phyloP scores from a whole-genome alignment of 2,113 vertebrate species.

The Lagenorhynchus albirostris region DNA sequence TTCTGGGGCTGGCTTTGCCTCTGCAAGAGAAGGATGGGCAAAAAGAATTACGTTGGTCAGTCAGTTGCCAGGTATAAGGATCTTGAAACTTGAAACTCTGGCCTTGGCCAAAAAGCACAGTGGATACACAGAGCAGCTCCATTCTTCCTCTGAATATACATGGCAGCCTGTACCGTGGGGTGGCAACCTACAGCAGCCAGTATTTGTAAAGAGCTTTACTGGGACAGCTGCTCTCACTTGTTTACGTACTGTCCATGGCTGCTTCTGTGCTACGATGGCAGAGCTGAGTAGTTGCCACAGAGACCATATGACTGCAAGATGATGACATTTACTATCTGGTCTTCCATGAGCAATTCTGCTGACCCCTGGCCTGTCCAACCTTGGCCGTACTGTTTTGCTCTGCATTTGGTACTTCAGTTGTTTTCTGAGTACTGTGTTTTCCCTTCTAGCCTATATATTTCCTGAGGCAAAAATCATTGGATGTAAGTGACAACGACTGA shows the following conservation, averaged over 20 bases:
- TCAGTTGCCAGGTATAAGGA: not conserved
- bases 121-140: not conserved
- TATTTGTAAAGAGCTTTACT: accelerated
- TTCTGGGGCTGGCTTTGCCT: conserved; percentile 79
- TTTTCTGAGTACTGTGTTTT: not conserved
- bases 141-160: not conserved
- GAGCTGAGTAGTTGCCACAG: not conserved
- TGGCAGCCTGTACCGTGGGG: accelerated
- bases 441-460: not conserved
- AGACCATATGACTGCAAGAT: accelerated
- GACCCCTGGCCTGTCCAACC: not conserved
- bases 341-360: not conserved
- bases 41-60: not conserved
- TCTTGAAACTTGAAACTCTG: not conserved
- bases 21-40: conserved; percentile 63
- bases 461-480: not conserved
- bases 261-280: not conserved
- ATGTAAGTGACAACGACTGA: not conserved
- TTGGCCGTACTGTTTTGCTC: not conserved
- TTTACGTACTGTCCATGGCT: not conserved
- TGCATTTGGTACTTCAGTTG: not conserved
- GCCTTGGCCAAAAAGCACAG: not conserved
- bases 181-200: not conserved
- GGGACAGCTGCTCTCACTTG: not conserved
- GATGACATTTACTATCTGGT: not conserved